Evolutionary conservation across 2,797 vertebrate genomes (phyloP).

Genomic region (Cyclura pinguis): DNA sequence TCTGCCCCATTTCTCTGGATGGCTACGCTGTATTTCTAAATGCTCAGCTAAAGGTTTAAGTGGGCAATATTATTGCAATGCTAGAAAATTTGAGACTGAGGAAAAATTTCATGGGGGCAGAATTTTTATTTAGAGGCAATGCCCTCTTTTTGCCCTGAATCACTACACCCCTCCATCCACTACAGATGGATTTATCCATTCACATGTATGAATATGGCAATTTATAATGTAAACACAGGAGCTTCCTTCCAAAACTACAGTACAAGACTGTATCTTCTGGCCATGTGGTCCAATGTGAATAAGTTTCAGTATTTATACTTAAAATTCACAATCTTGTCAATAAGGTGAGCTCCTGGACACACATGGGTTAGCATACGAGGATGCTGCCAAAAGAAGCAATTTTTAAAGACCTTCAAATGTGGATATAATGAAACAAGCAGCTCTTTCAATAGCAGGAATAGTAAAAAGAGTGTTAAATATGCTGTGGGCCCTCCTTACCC

Average conservation of each 20-base stretch:
- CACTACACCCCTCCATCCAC: too few relatives aligned
- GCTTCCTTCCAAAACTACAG: too few relatives aligned
- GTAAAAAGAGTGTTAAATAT: neutral
- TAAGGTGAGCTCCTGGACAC: neutral
- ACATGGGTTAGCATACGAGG: neutral
- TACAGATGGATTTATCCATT: neutral
- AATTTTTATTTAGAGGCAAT: too few relatives aligned
- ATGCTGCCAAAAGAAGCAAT: neutral
- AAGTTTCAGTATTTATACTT: neutral
- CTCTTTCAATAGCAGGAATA: neutral
- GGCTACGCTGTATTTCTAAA: too few relatives aligned
- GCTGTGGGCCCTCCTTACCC: too few relatives aligned
- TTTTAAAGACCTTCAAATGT: neutral
- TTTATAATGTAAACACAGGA: neutral
- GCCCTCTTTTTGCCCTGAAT: too few relatives aligned
- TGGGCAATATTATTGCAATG: too few relatives aligned
- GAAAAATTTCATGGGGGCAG: too few relatives aligned
- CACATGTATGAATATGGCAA: neutral
- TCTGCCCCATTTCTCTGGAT: too few relatives aligned
- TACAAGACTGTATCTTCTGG: neutral
- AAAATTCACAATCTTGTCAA: neutral
- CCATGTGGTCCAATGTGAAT: neutral
- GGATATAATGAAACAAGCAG: neutral
- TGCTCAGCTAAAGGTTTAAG: too few relatives aligned
- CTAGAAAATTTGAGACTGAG: too few relatives aligned